These are phyloP conservation scores for Drosophila flavopinicola DNA, from an alignment of 2,888 invertebrate genomes.

Conservation along the genomic window DNA sequence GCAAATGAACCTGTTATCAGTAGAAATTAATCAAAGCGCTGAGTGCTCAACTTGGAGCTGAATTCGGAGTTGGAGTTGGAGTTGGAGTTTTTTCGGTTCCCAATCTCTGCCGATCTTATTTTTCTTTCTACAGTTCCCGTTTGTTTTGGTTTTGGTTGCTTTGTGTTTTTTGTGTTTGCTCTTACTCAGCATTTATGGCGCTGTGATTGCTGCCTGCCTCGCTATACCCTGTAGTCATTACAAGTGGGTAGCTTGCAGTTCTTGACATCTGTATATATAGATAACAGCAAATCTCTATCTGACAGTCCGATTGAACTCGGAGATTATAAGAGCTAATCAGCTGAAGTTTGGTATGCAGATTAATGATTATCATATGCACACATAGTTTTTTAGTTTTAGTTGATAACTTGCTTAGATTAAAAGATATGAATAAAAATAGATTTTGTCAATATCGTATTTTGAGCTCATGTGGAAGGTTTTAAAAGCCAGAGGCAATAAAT, in stretches of 20 bases:
- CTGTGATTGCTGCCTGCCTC: constrained; percentile 23
- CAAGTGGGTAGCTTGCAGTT: neutral
- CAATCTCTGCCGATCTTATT: constrained; percentile 30
- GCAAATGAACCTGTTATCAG: constrained; percentile 81
- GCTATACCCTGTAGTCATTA: constrained; percentile 2
- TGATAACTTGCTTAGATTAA: no score
- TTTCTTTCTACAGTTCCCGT: constrained; percentile 46
- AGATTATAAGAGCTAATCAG: no score
- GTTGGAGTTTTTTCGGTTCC: constrained; percentile 13
- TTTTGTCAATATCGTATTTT: no score
- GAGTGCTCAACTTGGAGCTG: constrained; percentile 2
- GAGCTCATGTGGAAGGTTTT: no score
- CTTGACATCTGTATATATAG: no score
- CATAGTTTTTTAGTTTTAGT: no score
- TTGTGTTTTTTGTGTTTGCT: constrained; percentile 63
- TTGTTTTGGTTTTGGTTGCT: constrained; percentile 32
- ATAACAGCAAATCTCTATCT: no score
- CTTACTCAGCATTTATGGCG: constrained; percentile 76
- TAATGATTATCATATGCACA: no score
- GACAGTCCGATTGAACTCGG: no score
- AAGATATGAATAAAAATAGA: no score
- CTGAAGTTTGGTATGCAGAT: no score
- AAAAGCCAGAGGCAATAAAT: no score
- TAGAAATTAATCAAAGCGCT: constrained; percentile 73
- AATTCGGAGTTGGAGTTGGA: constrained; percentile 8